A percentile compares a stretch with the other conserved stretches of the same genome.
phyloP scores from a whole-genome alignment of 2,113 vertebrate species.

The Actenoides lindsayi region DNA sequence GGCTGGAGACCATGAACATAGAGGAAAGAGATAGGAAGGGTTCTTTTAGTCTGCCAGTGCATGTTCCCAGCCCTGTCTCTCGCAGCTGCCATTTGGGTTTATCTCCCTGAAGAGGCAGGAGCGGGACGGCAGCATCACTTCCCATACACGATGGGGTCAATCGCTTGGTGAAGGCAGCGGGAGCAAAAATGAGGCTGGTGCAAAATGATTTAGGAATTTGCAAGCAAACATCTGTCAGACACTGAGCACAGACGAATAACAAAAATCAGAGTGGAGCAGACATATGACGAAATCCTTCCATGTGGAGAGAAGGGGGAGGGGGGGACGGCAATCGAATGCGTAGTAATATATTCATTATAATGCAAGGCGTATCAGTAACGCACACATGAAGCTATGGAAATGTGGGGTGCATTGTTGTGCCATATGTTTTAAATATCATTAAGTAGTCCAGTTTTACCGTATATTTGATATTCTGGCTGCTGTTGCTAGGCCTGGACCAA shows the following conservation, averaged over 20 bases:
- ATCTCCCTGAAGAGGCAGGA: neutral
- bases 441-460: neutral
- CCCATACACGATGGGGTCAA: accelerated
- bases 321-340: neutral
- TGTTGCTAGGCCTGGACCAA: neutral
- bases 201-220: neutral
- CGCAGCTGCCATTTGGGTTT: neutral
- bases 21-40: neutral
- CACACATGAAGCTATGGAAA: neutral
- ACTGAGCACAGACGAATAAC: conserved; percentile 20
- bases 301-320: neutral
- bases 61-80: neutral
- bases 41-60: accelerated
- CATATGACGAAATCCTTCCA: conserved; percentile 45
- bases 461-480: conserved; percentile 30
- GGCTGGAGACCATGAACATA: accelerated
- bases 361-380: neutral
- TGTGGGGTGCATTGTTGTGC: neutral
- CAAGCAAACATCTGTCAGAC: conserved; percentile 7
- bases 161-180: accelerated
- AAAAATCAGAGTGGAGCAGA: neutral
- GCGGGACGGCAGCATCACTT: accelerated
- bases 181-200: accelerated
- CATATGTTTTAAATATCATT: conserved; percentile 55
- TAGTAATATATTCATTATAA: conserved; percentile 16